These are phyloP conservation scores for Fragum fragum DNA, from an alignment of 2,888 invertebrate genomes.

Conservation along the genomic window DNA sequence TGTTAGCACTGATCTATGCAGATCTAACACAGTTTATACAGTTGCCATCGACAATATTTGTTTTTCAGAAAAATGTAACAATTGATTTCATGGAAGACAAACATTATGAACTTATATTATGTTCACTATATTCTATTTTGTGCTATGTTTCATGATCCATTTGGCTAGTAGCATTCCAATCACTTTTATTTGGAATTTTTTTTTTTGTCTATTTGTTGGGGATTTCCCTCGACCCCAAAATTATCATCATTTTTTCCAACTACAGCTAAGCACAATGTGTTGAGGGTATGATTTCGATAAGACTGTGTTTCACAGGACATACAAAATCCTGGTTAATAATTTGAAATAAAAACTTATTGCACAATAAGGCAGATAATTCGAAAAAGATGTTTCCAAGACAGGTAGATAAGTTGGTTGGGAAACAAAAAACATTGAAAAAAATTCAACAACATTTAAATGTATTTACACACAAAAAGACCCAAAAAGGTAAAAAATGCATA, in stretches of 20 bases:
- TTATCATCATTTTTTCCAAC: no score
- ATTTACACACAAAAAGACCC: slow-evolving; percentile 56
- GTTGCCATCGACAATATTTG: no score
- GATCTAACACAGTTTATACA: not conserved
- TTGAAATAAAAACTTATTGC: slow-evolving; percentile 36
- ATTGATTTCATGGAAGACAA: no score
- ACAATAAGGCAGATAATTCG: slow-evolving; percentile 35
- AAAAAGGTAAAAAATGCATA: slow-evolving; percentile 61
- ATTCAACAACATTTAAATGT: slow-evolving; percentile 49
- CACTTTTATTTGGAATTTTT: no score
- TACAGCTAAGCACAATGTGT: no score
- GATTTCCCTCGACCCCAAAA: no score
- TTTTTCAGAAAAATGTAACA: no score
- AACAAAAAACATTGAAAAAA: slow-evolving; percentile 48
- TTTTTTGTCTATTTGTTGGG: no score
- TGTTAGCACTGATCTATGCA: not conserved
- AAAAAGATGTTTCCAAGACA: slow-evolving; percentile 35
- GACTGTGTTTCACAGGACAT: slow-evolving; percentile 1
- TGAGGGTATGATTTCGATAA: not conserved
- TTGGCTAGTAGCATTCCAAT: no score
- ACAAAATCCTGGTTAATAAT: slow-evolving; percentile 9
- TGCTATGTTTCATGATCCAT: no score
- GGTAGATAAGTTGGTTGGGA: slow-evolving; percentile 64
- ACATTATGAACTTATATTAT: no score
- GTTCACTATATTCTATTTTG: no score